phyloP scores from a whole-genome alignment of 2,113 vertebrate species.

The Melanotaenia duboulayi region DNA sequence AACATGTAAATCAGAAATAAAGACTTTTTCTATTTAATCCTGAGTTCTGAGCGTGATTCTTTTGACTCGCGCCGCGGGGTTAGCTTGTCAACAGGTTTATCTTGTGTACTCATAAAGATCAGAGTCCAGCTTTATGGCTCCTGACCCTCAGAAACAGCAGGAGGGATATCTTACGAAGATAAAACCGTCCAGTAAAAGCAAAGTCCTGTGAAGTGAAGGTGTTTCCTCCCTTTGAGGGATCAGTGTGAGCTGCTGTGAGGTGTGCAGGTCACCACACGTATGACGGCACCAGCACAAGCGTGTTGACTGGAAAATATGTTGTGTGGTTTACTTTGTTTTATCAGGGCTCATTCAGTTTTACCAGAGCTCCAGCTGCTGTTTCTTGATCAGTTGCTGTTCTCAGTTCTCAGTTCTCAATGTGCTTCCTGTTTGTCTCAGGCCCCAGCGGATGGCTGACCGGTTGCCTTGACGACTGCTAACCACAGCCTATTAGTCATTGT shows the following conservation, averaged over 20 bases:
- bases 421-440: constrained; percentile 67
- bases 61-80: background rate
- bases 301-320: no score
- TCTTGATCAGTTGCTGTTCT: constrained; percentile 72
- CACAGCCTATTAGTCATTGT: constrained; percentile 35
- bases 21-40: constrained; percentile 58
- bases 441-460: background rate
- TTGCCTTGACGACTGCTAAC: constrained; percentile 46
- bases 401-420: constrained; percentile 58
- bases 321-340: no score
- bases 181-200: constrained; percentile 3
- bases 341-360: constrained; percentile 11
- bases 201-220: background rate
- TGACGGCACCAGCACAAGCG: no score
- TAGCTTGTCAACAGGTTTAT: constrained; percentile 2
- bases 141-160: background rate
- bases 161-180: background rate
- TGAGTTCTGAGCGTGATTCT: background rate
- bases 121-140: constrained; percentile 39
- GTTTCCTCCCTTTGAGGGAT: background rate
- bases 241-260: no score
- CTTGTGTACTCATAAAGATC: constrained; percentile 24
- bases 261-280: no score
- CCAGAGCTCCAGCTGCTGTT: constrained; percentile 46
- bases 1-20: constrained; percentile 64